phyloP scores from a whole-genome alignment of 2,797 vertebrate genomes.

The Diceros bicornis region DNA sequence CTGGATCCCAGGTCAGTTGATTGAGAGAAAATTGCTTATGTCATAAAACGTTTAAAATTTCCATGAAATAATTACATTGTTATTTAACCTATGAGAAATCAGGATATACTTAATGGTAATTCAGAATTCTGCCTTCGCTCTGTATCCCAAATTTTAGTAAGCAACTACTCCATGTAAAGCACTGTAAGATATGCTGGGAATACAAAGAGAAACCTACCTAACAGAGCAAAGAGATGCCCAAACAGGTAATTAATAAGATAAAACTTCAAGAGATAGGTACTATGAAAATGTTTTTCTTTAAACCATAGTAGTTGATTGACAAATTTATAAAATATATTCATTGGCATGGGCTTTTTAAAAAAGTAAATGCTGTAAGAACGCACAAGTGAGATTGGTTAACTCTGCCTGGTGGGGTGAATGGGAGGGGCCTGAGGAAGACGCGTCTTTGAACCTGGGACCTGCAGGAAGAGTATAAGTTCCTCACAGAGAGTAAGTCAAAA shows the following conservation, averaged over 20 bases:
- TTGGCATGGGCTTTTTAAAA: not conserved
- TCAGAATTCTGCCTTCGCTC: not conserved
- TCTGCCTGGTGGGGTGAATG: not conserved
- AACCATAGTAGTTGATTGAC: not conserved
- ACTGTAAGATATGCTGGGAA: not conserved
- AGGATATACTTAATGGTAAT: not conserved
- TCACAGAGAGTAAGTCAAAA: not conserved
- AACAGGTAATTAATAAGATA: not conserved
- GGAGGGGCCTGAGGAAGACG: not conserved
- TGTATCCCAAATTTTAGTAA: not conserved
- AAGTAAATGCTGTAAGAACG: not conserved
- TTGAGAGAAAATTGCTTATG: not conserved
- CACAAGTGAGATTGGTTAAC: not conserved
- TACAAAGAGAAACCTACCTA: not conserved
- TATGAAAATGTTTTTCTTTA: conserved; percentile 1
- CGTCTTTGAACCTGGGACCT: conserved; percentile 16
- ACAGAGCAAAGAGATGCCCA: not conserved
- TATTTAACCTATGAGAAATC: not conserved
- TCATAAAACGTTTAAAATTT: conserved; percentile 29
- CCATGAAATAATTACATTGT: not conserved
- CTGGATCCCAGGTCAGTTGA: not conserved
- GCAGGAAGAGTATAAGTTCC: not conserved
- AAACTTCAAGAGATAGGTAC: not conserved
- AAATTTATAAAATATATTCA: not conserved
- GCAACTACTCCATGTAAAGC: not conserved